Evolutionary conservation across 2,888 invertebrate genomes (phyloP), one percentile per base, ranked within the genome.

Genomic region (Epirrita christyi): DNA sequence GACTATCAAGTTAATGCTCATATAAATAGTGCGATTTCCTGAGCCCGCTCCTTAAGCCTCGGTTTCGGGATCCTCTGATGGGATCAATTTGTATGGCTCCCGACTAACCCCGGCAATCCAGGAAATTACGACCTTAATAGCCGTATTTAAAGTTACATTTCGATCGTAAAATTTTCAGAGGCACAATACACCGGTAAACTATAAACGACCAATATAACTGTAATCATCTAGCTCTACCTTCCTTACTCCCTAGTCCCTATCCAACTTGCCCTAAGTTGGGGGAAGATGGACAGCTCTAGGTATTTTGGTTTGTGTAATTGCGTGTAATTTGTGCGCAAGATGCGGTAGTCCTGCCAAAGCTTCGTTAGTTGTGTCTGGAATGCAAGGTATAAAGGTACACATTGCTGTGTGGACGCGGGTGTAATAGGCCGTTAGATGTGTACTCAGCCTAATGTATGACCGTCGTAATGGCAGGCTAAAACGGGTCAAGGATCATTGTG

Each of bases 11-110:
- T 73, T 79, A 81, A 79, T 81, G 75, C 78, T 75, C 75, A 75
- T 78, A 81, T 80, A 83, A 84, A 82, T 81, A 80, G 78, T 77
- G 76, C 74, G 78, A 82, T 83, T 80, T 74, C 77, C 78, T 72
- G 75, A 78, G 74, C 78, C 78, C 73, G 70, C 64, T 64, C 71
- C 72, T 71, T 72, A 71, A 73, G 70, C 70, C 68, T 65, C 70
- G 69, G 69, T 67, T 68, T 68, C 68, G 67, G 69, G 67, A 76
- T 75, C 70, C 70, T 66, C 68, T 78, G 82, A 82, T 81, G 81
- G 76, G 78, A 80, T 79, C 81, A 86, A 88, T 89, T 86, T 88
- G 88, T 88, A 85, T 80, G 73, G 85, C 82, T 83, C 77, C 80
- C 75, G 73, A 73, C 76, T 67, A 70, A 75, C 66, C 72, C 70